These are phyloP conservation scores for Heliconius ethilla DNA, from an alignment of 2,888 invertebrate genomes.

Conservation along the genomic window DNA sequence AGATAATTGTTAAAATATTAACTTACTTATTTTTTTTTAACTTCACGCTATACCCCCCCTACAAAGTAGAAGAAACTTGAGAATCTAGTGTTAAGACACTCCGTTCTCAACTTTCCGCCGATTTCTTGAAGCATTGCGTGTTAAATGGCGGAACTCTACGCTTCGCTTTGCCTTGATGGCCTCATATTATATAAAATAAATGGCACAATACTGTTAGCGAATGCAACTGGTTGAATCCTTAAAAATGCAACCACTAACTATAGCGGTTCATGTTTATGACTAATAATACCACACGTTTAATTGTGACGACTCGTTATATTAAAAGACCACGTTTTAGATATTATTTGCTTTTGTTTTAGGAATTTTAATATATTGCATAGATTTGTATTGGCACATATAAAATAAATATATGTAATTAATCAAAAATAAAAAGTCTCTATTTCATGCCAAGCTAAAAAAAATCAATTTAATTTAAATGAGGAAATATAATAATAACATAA, in stretches of 20 bases:
- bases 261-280: constrained; percentile 35
- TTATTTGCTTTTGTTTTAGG: background rate
- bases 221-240: constrained; percentile 30
- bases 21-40: too few relatives aligned
- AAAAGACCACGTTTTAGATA: background rate
- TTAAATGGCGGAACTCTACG: background rate
- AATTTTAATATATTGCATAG: background rate
- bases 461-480: too few relatives aligned
- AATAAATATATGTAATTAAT: background rate
- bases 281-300: constrained; percentile 27
- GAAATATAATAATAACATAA: too few relatives aligned
- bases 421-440: too few relatives aligned
- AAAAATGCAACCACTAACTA: constrained; percentile 39
- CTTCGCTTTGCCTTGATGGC: background rate
- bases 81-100: background rate
- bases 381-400: background rate
- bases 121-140: background rate
- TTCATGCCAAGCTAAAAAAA: too few relatives aligned
- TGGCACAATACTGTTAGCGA: background rate
- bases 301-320: background rate
- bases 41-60: too few relatives aligned
- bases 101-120: background rate
- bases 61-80: background rate
- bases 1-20: too few relatives aligned
- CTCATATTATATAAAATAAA: background rate